phyloP scores from a whole-genome alignment of 1,140 invertebrate species.

The Druon quercuslanigerum region DNA sequence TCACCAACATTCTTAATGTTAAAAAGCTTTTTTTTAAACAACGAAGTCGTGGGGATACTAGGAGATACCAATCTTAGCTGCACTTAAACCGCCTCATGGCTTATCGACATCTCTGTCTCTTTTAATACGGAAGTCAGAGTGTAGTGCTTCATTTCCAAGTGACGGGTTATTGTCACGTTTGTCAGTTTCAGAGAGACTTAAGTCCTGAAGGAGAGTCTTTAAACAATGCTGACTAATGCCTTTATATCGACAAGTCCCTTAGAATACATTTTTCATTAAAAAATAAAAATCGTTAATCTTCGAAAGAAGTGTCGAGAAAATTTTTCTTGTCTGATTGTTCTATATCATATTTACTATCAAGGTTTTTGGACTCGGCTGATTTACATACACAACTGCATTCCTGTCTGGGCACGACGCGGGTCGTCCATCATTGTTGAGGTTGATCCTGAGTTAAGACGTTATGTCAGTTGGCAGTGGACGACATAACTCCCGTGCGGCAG shows the following conservation, averaged over 20 bases:
- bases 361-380: too few species aligned
- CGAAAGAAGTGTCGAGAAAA: too few species aligned
- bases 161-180: background rate
- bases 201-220: background rate
- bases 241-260: background rate
- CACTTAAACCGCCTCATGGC: background rate
- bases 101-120: conserved; percentile 17
- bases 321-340: too few species aligned
- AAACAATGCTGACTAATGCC: background rate
- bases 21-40: background rate
- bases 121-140: conserved; percentile 12
- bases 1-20: background rate
- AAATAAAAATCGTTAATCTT: too few species aligned
- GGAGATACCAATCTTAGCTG: background rate
- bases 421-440: background rate
- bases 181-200: background rate
- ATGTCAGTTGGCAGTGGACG: conserved; percentile 14
- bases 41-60: background rate
- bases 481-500: background rate
- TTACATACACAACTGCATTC: background rate
- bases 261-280: background rate
- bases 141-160: conserved; percentile 10
- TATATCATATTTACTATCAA: too few species aligned
- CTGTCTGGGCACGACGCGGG: background rate
- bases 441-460: conserved; percentile 22